Percentiles rank a stretch among this genome's conserved stretches.
These are phyloP conservation scores for Pachycephus smyrnensis DNA, from an alignment of 2,888 invertebrate genomes.

Conservation along the genomic window DNA sequence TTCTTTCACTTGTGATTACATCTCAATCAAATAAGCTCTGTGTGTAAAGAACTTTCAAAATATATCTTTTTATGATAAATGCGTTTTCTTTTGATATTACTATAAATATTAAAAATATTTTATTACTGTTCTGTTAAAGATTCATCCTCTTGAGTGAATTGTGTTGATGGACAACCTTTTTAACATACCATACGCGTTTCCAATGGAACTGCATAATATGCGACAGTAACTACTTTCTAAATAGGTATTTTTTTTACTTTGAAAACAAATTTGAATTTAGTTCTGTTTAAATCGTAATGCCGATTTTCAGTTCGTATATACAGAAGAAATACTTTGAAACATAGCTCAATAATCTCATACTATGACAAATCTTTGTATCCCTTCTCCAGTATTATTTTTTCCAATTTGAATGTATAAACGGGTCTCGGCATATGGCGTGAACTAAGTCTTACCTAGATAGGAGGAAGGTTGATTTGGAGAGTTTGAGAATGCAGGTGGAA, in stretches of 20 bases:
- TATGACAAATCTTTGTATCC: conserved; percentile 28
- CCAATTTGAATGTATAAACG: conserved; percentile 24
- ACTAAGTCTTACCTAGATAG: conserved; percentile 39
- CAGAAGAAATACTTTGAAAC: not conserved
- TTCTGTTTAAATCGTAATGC: not conserved
- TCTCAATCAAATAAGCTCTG: not conserved
- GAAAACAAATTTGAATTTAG: not conserved
- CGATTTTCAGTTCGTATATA: not conserved
- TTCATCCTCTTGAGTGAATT: not conserved
- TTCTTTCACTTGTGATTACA: not conserved
- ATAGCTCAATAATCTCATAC: not conserved
- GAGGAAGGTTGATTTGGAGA: conserved; percentile 42
- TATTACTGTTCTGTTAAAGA: not conserved
- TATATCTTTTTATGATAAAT: not conserved
- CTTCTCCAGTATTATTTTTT: conserved; percentile 36
- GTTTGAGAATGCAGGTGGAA: conserved; percentile 60
- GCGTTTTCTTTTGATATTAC: not conserved
- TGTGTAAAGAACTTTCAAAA: not conserved
- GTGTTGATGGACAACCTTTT: not conserved
- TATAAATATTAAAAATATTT: not conserved
- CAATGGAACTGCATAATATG: not conserved
- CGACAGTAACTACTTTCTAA: not conserved
- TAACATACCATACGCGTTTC: not conserved
- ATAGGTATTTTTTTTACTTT: not conserved
- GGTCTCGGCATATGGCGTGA: conserved; percentile 45